Conservation (phyloP, 2,113 vertebrate genomes). For the Canis aureus region DNA sequence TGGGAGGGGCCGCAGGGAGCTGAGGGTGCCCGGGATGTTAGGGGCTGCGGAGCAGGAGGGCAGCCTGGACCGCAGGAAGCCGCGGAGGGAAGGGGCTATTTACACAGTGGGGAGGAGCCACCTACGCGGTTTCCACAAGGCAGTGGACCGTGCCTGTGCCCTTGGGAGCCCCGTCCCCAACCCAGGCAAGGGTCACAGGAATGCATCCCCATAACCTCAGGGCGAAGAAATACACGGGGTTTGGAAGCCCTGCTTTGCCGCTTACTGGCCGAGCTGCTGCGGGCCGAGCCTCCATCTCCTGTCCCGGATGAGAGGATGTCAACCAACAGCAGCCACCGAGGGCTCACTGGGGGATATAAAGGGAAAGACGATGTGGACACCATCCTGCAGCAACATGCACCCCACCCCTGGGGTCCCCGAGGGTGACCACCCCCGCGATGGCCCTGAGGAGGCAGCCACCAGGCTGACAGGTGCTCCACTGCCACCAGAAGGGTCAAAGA, state of each 20-base stretch:
- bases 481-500: not conserved
- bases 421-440: accelerated
- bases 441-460: not conserved
- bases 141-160: accelerated
- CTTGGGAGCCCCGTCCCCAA: accelerated
- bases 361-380: accelerated
- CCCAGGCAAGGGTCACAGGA: accelerated
- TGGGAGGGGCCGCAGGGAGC: not conserved
- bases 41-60: accelerated
- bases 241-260: accelerated
- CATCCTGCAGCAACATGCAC: too few species aligned
- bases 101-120: too few species aligned
- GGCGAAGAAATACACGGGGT: accelerated
- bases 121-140: not conserved
- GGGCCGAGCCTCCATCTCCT: too few species aligned
- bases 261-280: accelerated
- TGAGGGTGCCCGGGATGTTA: accelerated
- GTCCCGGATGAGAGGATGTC: not conserved
- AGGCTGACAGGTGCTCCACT: accelerated
- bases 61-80: not conserved
- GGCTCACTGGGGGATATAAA: accelerated
- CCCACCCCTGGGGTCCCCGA: accelerated
- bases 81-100: accelerated
- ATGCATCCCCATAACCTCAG: accelerated
- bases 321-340: too few species aligned